Evolutionary conservation across 2,888 invertebrate genomes (phyloP).

Genomic region (Apamea crenata): DNA sequence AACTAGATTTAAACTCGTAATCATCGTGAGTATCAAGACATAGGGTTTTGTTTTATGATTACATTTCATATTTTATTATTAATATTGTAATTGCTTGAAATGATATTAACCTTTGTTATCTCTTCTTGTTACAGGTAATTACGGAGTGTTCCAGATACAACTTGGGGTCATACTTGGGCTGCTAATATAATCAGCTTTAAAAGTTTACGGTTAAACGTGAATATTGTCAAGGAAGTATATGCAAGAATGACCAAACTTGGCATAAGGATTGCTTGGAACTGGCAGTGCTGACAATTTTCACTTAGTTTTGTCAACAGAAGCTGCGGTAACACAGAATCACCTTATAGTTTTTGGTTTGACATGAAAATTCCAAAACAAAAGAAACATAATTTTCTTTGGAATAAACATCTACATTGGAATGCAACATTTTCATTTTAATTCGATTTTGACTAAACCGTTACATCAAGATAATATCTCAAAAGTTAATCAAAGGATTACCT

Average conservation of each 20-base stretch:
- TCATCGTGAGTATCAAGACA: background rate
- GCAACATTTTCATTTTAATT: background rate
- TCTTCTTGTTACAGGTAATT: slow-evolving; percentile 58
- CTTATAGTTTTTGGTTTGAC: too few relatives aligned
- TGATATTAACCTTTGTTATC: background rate
- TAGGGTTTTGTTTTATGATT: background rate
- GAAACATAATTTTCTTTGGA: background rate
- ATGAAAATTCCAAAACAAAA: background rate
- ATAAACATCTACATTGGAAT: background rate
- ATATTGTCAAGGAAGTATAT: background rate
- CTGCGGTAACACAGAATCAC: too few relatives aligned
- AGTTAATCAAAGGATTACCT: slow-evolving; percentile 53
- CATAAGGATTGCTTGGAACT: background rate
- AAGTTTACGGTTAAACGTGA: background rate
- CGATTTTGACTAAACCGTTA: slow-evolving; percentile 2
- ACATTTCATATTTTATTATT: background rate
- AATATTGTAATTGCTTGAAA: background rate
- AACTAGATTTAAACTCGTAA: background rate
- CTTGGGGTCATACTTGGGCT: too few relatives aligned
- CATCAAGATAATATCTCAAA: slow-evolving; percentile 19
- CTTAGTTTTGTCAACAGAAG: too few relatives aligned
- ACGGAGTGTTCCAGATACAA: slow-evolving; percentile 28
- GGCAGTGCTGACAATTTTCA: background rate
- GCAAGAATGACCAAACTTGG: background rate
- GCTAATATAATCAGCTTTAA: background rate